Percentiles rank a stretch among this genome's conserved stretches.
Conservation (phyloP, 1,140 invertebrate genomes). For the Eurosta solidaginis region DNA sequence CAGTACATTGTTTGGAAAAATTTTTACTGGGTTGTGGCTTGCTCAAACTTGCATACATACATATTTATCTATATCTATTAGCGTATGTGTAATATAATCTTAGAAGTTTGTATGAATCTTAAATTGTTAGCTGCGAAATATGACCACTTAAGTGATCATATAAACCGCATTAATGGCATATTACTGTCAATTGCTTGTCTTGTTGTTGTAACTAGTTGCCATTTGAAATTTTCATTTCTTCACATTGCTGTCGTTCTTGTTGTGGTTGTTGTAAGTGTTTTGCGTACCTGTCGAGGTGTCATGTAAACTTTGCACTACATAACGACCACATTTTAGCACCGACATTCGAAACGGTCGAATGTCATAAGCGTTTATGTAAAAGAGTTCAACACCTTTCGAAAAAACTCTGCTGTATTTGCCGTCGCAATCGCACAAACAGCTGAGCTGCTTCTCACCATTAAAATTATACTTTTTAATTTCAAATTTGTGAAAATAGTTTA, state of each 20-base stretch:
- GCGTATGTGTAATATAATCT: neutral
- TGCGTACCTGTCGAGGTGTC: neutral
- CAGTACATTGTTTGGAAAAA: no score
- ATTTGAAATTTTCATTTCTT: neutral
- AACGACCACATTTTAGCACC: neutral
- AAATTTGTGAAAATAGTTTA: slow-evolving; percentile 14
- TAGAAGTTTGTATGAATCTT: neutral
- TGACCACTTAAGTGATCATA: slow-evolving; percentile 21
- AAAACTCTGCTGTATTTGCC: no score
- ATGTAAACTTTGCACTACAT: slow-evolving; percentile 15
- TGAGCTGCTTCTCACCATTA: neutral
- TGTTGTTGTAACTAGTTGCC: neutral
- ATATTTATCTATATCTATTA: neutral
- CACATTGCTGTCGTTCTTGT: neutral
- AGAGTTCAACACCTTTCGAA: slow-evolving; percentile 20
- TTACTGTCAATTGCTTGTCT: slow-evolving; percentile 8
- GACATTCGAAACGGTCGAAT: slow-evolving; percentile 21
- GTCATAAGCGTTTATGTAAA: slow-evolving; percentile 9
- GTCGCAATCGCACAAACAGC: no score
- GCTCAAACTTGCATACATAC: neutral
- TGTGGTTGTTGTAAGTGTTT: no score
- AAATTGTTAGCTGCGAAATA: neutral
- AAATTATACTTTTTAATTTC: neutral
- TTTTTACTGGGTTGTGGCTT: no score
- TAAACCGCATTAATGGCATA: slow-evolving; percentile 24